Conservation (phyloP, 2,888 invertebrate genomes). For the Lasioglossum leucozonium region DNA sequence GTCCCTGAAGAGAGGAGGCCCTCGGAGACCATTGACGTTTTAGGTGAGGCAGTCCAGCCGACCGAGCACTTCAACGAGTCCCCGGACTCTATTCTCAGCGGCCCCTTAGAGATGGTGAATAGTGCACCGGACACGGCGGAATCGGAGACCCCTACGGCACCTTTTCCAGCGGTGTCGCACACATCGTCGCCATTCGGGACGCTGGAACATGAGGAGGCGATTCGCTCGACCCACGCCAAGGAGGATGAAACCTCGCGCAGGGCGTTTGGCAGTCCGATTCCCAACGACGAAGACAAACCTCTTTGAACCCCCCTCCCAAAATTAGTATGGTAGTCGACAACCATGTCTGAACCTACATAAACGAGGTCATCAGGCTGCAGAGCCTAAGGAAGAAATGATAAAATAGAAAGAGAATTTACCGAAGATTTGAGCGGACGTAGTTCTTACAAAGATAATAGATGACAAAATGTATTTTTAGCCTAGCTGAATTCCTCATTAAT, state of each 20-base stretch:
- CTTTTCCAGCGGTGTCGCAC: slow-evolving; percentile 73
- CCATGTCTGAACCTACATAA: neutral
- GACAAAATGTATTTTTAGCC: no score
- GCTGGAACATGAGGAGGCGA: slow-evolving; percentile 59
- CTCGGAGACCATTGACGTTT: slow-evolving; percentile 56
- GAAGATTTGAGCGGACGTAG: no score
- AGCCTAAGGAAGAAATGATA: neutral
- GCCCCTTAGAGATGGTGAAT: slow-evolving; percentile 70
- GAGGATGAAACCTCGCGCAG: slow-evolving; percentile 64
- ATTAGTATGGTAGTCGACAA: slow-evolving; percentile 5
- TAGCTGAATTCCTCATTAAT: no score
- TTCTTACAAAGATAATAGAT: no score
- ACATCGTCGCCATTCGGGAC: slow-evolving; percentile 69
- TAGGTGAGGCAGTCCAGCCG: slow-evolving; percentile 69
- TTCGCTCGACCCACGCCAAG: slow-evolving; percentile 11
- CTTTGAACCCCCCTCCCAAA: slow-evolving; percentile 53
- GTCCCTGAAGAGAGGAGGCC: slow-evolving; percentile 75
- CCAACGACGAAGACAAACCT: slow-evolving; percentile 79
- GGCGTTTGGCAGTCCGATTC: slow-evolving; percentile 84
- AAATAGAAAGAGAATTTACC: neutral
- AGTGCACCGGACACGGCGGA: slow-evolving; percentile 76
- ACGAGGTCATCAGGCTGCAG: neutral
- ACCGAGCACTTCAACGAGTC: slow-evolving; percentile 73
- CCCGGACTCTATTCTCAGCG: slow-evolving; percentile 77
- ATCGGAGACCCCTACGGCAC: slow-evolving; percentile 72